phyloP scores from a whole-genome alignment of 2,113 vertebrate species.

The Cariama cristata region DNA sequence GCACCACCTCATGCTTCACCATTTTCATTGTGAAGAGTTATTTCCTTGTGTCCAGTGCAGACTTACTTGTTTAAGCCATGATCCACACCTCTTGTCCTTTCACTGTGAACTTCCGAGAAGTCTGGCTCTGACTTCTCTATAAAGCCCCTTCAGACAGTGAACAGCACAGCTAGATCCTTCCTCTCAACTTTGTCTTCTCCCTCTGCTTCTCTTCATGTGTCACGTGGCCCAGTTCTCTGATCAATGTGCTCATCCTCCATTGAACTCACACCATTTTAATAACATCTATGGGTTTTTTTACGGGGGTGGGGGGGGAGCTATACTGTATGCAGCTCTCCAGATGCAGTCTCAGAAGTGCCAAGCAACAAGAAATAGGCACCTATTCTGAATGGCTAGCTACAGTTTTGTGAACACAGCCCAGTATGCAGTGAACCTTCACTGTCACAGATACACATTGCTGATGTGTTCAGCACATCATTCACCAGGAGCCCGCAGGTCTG shows the following conservation, averaged over 20 bases:
- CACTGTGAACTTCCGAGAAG: not conserved
- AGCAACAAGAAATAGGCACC: not conserved
- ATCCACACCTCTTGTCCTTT: not conserved
- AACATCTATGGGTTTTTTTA: not conserved
- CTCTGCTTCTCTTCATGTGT: not conserved
- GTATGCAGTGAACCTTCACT: not conserved
- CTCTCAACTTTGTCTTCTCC: not conserved
- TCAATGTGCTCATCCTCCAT: not conserved
- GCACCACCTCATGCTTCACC: not conserved
- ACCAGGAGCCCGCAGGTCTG: not conserved
- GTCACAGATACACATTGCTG: not conserved
- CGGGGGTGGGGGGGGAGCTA: not conserved
- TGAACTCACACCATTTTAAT: not conserved
- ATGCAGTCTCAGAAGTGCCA: not conserved
- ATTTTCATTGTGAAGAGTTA: not conserved
- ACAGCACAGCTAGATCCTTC: not conserved
- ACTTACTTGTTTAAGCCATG: not conserved
- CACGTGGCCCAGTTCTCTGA: not conserved
- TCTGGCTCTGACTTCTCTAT: not conserved
- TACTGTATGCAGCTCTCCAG: not conserved
- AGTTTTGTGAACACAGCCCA: accelerated
- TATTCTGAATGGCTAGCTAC: not conserved
- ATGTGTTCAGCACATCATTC: not conserved
- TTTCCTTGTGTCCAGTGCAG: not conserved
- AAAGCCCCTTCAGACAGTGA: not conserved